Percentiles rank a stretch among this genome's conserved stretches.
These are phyloP conservation scores for Sogatella furcifera DNA, from an alignment of 1,140 invertebrate genomes.

Conservation along the genomic window DNA sequence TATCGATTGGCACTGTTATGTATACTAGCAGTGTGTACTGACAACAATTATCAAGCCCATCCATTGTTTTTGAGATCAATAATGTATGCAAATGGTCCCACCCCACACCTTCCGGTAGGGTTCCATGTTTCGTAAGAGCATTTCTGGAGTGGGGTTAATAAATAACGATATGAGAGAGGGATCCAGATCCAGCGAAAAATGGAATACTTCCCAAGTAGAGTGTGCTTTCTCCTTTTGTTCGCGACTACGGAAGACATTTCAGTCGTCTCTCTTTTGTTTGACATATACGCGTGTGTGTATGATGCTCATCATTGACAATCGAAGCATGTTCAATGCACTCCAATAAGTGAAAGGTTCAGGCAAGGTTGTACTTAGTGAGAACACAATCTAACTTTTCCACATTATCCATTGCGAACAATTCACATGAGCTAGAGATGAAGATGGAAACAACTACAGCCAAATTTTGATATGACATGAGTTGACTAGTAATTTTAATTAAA, in stretches of 20 bases:
- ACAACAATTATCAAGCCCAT: slow-evolving; percentile 1
- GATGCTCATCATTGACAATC: no score
- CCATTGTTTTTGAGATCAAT: slow-evolving; percentile 1
- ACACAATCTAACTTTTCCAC: no score
- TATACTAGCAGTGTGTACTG: background rate
- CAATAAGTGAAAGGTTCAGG: no score
- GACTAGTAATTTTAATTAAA: no score
- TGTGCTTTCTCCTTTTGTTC: background rate
- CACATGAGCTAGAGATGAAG: no score
- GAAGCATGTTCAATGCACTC: no score
- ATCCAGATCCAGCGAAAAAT: background rate
- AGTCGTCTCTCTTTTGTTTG: background rate
- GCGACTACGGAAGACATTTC: no score
- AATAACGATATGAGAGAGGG: slow-evolving; percentile 4
- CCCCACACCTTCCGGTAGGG: slow-evolving; percentile 1
- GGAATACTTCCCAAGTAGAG: background rate
- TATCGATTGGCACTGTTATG: background rate
- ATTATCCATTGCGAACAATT: no score
- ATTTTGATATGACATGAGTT: no score
- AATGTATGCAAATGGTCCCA: slow-evolving; percentile 1
- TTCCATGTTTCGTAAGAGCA: slow-evolving; percentile 1
- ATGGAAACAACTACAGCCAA: no score
- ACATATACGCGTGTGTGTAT: background rate
- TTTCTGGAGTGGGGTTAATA: background rate
- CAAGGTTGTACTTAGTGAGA: no score